Conservation (phyloP, 2,113 vertebrate species). For the Rhinopithecus roxellana region DNA sequence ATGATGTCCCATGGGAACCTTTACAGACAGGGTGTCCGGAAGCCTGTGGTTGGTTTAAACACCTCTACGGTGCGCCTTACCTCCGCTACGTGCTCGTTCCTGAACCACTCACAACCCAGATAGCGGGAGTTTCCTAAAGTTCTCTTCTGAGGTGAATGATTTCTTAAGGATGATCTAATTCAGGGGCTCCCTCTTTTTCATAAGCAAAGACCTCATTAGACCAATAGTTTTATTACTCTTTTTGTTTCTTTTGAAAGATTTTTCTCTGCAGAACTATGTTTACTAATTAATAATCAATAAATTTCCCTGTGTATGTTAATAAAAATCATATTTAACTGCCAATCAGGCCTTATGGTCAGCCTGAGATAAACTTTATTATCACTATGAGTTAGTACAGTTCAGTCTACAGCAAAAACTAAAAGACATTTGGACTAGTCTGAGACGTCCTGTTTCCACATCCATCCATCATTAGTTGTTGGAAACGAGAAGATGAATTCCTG, state of each 20-base stretch:
- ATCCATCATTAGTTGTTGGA: neutral
- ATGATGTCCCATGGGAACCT: neutral
- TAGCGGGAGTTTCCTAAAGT: neutral
- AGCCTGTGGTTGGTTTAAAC: neutral
- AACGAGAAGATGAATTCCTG: neutral
- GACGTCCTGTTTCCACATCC: neutral
- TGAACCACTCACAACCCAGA: neutral
- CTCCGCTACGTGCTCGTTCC: neutral
- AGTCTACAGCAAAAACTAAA: neutral
- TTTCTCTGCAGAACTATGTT: neutral
- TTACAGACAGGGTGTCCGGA: too few species aligned
- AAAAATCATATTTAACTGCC: neutral
- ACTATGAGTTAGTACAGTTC: neutral
- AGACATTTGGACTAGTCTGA: neutral
- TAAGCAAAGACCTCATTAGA: neutral
- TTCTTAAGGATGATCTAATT: neutral
- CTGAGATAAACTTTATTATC: neutral
- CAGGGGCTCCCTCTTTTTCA: neutral
- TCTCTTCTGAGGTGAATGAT: neutral
- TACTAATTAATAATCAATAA: neutral
- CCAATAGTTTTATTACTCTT: neutral
- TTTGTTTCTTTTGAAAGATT: neutral
- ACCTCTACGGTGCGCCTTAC: neutral
- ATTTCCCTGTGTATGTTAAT: neutral
- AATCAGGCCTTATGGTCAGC: neutral